These are phyloP conservation scores for Eublepharis macularius DNA, from an alignment of 2,113 vertebrate species.

Conservation along the genomic window DNA sequence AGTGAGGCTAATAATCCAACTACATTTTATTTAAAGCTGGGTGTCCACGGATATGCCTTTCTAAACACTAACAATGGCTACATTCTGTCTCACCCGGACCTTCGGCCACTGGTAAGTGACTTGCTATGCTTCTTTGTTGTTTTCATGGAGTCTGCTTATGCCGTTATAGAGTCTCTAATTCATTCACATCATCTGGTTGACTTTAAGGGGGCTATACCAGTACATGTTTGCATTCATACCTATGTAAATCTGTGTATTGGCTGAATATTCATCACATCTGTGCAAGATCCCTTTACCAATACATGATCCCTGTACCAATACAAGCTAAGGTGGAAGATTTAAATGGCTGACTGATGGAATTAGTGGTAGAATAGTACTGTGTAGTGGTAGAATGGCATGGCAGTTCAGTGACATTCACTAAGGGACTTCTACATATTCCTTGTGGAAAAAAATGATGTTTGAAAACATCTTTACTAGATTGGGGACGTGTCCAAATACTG, in stretches of 20 bases:
- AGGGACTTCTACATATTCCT: not conserved
- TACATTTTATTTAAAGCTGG: slow-evolving; percentile 78
- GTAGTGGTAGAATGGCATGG: not conserved
- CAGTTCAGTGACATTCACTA: not conserved
- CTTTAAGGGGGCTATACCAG: not conserved
- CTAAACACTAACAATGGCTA: slow-evolving; percentile 96
- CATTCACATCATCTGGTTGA: not conserved
- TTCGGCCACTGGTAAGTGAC: slow-evolving; percentile 88
- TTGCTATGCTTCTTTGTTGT: not conserved
- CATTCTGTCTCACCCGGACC: slow-evolving; percentile 95
- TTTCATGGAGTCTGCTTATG: not conserved
- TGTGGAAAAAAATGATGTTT: not conserved
- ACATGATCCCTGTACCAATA: not conserved
- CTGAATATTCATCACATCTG: not conserved
- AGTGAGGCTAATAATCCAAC: not conserved
- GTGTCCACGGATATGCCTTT: slow-evolving; percentile 92
- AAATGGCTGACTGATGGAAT: not conserved
- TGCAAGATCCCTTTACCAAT: not conserved
- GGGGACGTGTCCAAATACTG: not conserved
- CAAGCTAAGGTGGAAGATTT: not conserved
- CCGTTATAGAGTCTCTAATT: not conserved
- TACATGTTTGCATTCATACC: not conserved
- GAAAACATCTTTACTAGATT: not conserved
- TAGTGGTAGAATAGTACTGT: not conserved
- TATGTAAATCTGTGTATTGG: not conserved